phyloP scores from a whole-genome alignment of 2,888 invertebrate species.

The Plebejus melissa region DNA sequence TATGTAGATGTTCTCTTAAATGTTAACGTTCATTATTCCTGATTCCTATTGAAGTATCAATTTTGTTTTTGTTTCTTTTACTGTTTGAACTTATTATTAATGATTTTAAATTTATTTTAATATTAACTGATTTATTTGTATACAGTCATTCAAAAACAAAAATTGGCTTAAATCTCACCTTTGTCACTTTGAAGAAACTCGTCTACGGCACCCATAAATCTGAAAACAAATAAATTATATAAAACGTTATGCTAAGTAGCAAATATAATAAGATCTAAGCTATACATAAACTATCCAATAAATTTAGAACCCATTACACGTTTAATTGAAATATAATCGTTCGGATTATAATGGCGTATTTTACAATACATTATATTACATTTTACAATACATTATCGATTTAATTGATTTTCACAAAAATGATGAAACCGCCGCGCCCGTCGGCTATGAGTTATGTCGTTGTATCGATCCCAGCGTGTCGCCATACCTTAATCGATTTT shows the following conservation, averaged over 20 bases:
- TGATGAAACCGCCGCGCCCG: constrained; percentile 63
- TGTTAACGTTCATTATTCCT: no score
- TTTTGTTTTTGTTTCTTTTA: no score
- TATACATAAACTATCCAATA: constrained; percentile 19
- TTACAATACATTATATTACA: constrained; percentile 10
- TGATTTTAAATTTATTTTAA: no score
- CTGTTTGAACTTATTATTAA: no score
- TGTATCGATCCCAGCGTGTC: constrained; percentile 76
- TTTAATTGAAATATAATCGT: constrained; percentile 28
- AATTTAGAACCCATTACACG: constrained; percentile 26
- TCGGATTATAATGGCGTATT: not conserved
- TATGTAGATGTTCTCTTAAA: no score
- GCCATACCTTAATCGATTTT: constrained; percentile 76
- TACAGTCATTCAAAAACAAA: not conserved
- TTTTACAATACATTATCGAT: constrained; percentile 45
- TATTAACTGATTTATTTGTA: not conserved
- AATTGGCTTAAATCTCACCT: constrained; percentile 51
- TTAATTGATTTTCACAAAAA: constrained; percentile 75
- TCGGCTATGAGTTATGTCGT: constrained; percentile 74
- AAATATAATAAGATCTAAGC: not conserved
- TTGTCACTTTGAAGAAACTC: constrained; percentile 58
- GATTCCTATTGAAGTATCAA: no score
- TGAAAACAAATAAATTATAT: constrained; percentile 57
- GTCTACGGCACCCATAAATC: constrained; percentile 66
- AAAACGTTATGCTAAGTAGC: constrained; percentile 33